phyloP scores from a whole-genome alignment of 2,888 invertebrate genomes.

The Napeogenes sylphis region DNA sequence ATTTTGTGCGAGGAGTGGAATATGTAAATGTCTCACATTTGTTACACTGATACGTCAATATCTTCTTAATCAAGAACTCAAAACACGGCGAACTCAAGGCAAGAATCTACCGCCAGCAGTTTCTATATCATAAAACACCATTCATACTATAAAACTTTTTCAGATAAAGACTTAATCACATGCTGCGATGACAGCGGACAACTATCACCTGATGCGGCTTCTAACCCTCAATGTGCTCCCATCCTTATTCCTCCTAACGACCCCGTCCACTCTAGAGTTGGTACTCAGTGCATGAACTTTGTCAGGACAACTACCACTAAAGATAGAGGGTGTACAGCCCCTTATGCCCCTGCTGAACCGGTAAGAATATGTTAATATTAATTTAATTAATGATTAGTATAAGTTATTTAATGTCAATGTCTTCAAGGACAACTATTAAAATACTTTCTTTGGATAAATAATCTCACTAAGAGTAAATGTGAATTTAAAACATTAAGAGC shows the following conservation, averaged over 20 bases:
- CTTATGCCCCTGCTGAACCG: conserved; percentile 83
- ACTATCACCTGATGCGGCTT: conserved; percentile 45
- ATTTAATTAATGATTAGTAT: neutral
- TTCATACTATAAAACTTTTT: neutral
- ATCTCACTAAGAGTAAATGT: too few species aligned
- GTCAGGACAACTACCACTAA: conserved; percentile 83
- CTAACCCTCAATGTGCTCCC: conserved; percentile 62
- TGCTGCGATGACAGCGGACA: conserved; percentile 64
- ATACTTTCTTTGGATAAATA: too few species aligned
- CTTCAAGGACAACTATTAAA: too few species aligned
- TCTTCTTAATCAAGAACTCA: too few species aligned
- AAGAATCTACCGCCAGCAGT: too few species aligned
- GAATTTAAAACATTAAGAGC: too few species aligned
- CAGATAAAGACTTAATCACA: conserved; percentile 55
- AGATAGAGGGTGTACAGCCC: conserved; percentile 80
- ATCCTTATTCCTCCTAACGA: conserved; percentile 60
- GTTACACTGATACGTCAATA: too few species aligned
- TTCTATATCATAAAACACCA: too few species aligned
- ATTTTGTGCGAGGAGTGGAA: too few species aligned
- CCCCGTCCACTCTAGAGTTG: conserved; percentile 66
- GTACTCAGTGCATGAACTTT: conserved; percentile 84
- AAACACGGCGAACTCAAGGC: too few species aligned
- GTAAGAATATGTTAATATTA: conserved; percentile 53
- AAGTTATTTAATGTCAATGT: neutral
- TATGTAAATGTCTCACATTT: too few species aligned